Percentiles rank a stretch among this genome's conserved stretches.
Conservation (phyloP, 1,140 invertebrate species). For the Drosophila athabasca region DNA sequence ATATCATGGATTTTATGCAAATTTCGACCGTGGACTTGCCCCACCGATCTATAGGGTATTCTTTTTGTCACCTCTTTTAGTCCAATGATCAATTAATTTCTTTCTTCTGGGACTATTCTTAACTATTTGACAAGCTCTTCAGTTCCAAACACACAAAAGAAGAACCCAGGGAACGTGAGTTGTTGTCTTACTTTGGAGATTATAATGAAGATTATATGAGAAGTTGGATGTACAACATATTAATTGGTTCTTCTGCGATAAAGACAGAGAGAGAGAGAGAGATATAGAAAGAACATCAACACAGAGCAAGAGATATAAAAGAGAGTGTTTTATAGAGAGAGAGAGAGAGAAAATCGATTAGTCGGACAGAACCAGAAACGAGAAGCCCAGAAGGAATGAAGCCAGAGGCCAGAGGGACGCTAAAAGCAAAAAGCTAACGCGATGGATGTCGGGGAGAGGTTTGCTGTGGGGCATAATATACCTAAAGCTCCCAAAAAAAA, state of each 20-base stretch:
- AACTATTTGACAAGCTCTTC: constrained; percentile 72
- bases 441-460: constrained; percentile 18
- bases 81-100: constrained; percentile 39
- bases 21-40: too few relatives aligned
- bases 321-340: constrained; percentile 13
- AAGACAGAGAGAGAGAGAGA: constrained; percentile 14
- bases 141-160: constrained; percentile 18
- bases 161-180: constrained; percentile 53
- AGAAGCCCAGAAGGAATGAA: constrained; percentile 2
- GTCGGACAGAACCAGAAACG: constrained; percentile 27
- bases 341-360: constrained; percentile 66
- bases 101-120: constrained; percentile 19
- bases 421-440: constrained; percentile 45
- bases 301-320: constrained; percentile 1
- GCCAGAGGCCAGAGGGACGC: constrained; percentile 24
- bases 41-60: constrained; percentile 44
- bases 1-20: too few relatives aligned
- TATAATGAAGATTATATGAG: constrained; percentile 41
- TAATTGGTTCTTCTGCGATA: constrained; percentile 38
- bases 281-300: not conserved
- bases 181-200: constrained; percentile 21
- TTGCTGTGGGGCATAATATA: constrained; percentile 47
- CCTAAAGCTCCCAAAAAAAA: constrained; percentile 52
- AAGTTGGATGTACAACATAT: constrained; percentile 48
- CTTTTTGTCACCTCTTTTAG: constrained; percentile 5